A percentile compares a stretch with the other conserved stretches of the same genome.
These are phyloP conservation scores for Drosophila ironensis DNA, from an alignment of 1,140 invertebrate genomes.

Conservation along the genomic window DNA sequence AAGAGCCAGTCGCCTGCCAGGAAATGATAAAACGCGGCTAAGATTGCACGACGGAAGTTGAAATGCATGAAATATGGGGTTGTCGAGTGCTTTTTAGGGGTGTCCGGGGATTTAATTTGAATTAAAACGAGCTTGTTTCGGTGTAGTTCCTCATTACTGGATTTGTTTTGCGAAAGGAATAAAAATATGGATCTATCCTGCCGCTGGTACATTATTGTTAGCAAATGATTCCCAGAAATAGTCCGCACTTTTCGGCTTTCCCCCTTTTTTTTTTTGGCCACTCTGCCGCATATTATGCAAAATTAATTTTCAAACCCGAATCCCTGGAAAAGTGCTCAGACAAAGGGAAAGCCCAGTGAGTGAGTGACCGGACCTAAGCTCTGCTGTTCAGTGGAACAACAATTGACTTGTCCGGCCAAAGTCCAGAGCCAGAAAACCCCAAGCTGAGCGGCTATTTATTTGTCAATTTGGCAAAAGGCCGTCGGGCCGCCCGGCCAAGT, in stretches of 20 bases:
- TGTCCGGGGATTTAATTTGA: background rate
- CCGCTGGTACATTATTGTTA: no score
- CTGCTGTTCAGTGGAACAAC: conserved; percentile 23
- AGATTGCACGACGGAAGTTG: conserved; percentile 6
- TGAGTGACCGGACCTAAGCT: conserved; percentile 56
- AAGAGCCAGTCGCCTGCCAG: conserved; percentile 9
- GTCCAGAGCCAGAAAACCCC: conserved; percentile 11
- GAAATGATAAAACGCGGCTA: conserved; percentile 18
- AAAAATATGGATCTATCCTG: no score
- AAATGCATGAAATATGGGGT: conserved; percentile 30
- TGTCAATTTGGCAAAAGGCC: conserved; percentile 72
- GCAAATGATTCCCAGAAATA: no score
- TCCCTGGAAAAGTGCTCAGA: conserved; percentile 31
- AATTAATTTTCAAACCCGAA: conserved; percentile 60
- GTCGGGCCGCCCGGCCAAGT: no score
- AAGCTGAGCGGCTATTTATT: conserved; percentile 57
- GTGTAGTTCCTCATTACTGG: background rate
- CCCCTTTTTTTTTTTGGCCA: background rate
- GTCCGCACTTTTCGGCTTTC: background rate
- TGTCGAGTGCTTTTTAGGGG: background rate
- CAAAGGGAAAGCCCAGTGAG: conserved; percentile 34
- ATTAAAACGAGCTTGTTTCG: no score
- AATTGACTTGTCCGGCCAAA: conserved; percentile 46
- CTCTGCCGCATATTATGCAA: conserved; percentile 22
- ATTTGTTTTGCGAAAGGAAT: no score